phyloP scores from a whole-genome alignment of 2,113 vertebrate genomes.

The Limnothrissa miodon region DNA sequence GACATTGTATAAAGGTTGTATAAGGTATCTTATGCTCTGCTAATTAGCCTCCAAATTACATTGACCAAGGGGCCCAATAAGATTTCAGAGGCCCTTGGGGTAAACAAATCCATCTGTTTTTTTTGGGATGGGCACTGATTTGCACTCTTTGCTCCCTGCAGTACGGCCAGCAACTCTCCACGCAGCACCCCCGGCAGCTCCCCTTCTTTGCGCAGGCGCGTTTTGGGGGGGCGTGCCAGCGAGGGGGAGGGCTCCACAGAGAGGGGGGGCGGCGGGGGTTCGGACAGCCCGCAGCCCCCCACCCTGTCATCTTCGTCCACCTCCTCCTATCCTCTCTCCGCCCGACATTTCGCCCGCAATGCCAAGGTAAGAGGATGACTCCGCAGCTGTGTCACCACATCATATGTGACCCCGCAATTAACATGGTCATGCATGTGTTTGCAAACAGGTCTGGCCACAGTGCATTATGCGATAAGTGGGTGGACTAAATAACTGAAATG shows the following conservation, averaged over 20 bases:
- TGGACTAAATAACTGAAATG: no score
- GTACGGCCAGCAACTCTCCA: constrained; percentile 85
- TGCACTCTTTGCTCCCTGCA: constrained; percentile 49
- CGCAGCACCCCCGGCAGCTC: constrained; percentile 87
- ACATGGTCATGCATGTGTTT: no score
- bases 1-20: no score
- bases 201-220: constrained; percentile 80
- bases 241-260: constrained; percentile 67
- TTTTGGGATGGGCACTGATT: not conserved
- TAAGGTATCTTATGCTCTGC: no score
- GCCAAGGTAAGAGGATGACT: constrained; percentile 73
- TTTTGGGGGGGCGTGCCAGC: constrained; percentile 73
- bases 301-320: constrained; percentile 69
- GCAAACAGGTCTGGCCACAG: no score
- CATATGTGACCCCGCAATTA: no score
- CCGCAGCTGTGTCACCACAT: not conserved
- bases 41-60: no score
- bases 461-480: no score
- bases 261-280: constrained; percentile 48
- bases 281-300: constrained; percentile 70
- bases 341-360: constrained; percentile 84
- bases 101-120: not conserved
- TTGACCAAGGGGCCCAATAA: no score
- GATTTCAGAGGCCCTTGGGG: no score
- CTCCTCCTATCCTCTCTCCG: constrained; percentile 77